phyloP scores from a whole-genome alignment of 2,113 vertebrate species.

The Hippopotamus amphibius region DNA sequence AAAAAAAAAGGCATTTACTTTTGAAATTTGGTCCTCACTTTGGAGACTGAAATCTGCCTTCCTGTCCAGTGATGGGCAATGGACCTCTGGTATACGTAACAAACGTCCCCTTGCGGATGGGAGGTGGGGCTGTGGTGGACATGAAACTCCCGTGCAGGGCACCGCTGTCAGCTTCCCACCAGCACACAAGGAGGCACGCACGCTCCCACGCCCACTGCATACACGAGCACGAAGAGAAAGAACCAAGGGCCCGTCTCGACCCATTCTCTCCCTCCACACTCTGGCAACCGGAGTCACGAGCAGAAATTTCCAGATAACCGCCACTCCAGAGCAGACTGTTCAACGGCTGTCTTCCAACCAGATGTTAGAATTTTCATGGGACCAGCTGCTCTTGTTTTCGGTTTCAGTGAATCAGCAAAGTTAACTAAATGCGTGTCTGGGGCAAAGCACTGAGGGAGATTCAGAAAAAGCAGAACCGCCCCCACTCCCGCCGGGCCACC shows the following conservation, averaged over 20 bases:
- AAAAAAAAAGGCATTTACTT: background rate
- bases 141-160: background rate
- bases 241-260: background rate
- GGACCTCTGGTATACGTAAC: fast-evolving
- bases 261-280: fast-evolving
- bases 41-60: background rate
- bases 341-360: background rate
- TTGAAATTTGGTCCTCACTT: background rate
- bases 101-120: fast-evolving
- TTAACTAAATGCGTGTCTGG: background rate
- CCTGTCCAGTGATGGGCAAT: background rate
- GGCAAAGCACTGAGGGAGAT: background rate
- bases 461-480: too few relatives aligned
- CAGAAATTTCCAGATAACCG: background rate
- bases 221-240: background rate
- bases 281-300: background rate
- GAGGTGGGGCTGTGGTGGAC: fast-evolving
- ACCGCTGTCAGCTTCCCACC: fast-evolving
- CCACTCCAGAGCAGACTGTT: background rate
- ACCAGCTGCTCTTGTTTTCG: background rate
- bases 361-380: background rate
- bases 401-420: background rate
- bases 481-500: too few relatives aligned
- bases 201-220: too few relatives aligned
- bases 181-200: background rate